A percentile compares a stretch with the other conserved stretches of the same genome.
phyloP scores from a whole-genome alignment of 2,113 vertebrate species.

The Noturus placidus region DNA sequence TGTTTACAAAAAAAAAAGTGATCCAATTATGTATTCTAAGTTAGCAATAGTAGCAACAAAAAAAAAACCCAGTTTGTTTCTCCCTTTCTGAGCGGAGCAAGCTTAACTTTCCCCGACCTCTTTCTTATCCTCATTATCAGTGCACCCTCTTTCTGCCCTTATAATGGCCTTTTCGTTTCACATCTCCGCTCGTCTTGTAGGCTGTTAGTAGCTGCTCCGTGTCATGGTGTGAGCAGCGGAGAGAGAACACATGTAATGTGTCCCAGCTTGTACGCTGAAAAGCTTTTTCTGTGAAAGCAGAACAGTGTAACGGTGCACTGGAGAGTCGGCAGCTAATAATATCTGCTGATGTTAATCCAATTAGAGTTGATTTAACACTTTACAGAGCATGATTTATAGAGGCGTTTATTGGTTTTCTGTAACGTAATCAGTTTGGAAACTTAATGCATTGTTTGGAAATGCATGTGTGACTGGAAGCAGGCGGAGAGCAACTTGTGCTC shows the following conservation, averaged over 20 bases:
- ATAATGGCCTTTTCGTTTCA: neutral
- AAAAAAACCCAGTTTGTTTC: neutral
- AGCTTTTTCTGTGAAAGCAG: slow-evolving; percentile 66
- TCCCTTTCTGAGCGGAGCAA: neutral
- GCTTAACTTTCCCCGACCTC: neutral
- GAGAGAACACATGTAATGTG: slow-evolving; percentile 43
- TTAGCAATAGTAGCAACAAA: neutral
- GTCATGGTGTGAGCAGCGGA: neutral
- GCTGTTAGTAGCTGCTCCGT: slow-evolving; percentile 5
- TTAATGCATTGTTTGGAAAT: slow-evolving; percentile 86
- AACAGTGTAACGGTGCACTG: slow-evolving; percentile 71
- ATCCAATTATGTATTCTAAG: too few relatives aligned
- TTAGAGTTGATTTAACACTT: slow-evolving; percentile 85
- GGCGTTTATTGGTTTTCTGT: slow-evolving; percentile 84
- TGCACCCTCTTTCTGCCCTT: neutral
- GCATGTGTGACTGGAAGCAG: slow-evolving; percentile 76
- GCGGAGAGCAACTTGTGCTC: slow-evolving; percentile 74
- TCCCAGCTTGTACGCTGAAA: slow-evolving; percentile 45
- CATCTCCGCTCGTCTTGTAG: neutral
- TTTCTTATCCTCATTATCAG: neutral
- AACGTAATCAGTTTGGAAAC: slow-evolving; percentile 83
- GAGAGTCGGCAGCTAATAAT: slow-evolving; percentile 76
- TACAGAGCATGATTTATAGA: slow-evolving; percentile 82
- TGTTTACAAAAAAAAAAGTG: neutral
- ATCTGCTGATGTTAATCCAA: slow-evolving; percentile 83